Base-by-base conservation (phyloP, 2,888 invertebrate genomes). In the Sesia bembeciformis region DNA sequence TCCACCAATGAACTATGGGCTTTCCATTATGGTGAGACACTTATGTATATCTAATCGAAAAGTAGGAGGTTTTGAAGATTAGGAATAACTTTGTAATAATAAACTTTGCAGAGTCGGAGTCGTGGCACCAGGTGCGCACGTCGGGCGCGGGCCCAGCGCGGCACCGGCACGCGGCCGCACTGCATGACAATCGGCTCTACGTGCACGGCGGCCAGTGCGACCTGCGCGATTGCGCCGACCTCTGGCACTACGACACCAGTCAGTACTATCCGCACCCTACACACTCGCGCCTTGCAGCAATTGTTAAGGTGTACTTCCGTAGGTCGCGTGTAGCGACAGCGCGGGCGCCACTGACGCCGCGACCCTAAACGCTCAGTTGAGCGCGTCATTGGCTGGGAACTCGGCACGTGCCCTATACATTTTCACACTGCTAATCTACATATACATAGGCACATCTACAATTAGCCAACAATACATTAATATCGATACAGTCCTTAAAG, bases 181-280 rank as follows among this genome's bases (percentile, higher is more conserved):
- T 96, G 59, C 93, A 95, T 79, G 94, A 92, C 66, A 92, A 92
- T 62, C 91, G 93, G 3, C 94, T 97, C 91, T 97, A 95, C 93
- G 91, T 97, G 71, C 96, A 95, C 81, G 97, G 95, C 23, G 97
- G 97, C 0, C 95, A 95, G 94, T 94, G 94, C 60, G 96, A 96
- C 86, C 91, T 97, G 56, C 93, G 94, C 62, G 94, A 93, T 66
- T 91, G 93, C 67, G 87, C 90, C 56, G 96, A 96, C 78, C 92
- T 96, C 58, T 96, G 96, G 96, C 90, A 91, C 71, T 96, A 94
- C 91, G 94, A 94, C 77, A 93, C 94, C 59, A 84, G 93, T 93
- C 56, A 79, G 82, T 76, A 23, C 23, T 23, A 23, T 23, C 23
- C 23, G 23, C 23, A 23, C 23, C 23, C 23, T 97, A 91, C 96